Percentiles rank a stretch among this genome's conserved stretches.
Evolutionary conservation across 2,888 invertebrate species (phyloP).

Genomic region (Drosophila mimetica): DNA sequence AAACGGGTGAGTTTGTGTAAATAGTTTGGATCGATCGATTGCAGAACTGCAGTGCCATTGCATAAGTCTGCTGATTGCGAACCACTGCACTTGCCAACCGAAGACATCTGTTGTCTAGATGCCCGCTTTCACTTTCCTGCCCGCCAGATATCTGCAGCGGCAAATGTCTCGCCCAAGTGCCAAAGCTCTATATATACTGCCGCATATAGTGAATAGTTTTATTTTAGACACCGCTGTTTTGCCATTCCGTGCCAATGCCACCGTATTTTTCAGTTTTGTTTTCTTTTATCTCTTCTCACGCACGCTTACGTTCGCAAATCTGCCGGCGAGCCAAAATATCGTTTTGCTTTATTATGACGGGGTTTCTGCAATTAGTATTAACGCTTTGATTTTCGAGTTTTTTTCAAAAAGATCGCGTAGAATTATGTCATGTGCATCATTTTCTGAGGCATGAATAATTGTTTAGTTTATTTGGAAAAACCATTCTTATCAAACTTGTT

Average conservation of each 20-base stretch:
- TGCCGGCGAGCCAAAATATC: slow-evolving; percentile 33
- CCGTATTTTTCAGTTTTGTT: slow-evolving; percentile 21
- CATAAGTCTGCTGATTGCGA: slow-evolving; percentile 59
- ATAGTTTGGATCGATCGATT: slow-evolving; percentile 2
- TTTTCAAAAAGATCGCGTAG: neutral
- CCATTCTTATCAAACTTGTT: too few species aligned
- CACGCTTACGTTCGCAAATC: slow-evolving; percentile 34
- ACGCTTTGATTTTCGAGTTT: neutral
- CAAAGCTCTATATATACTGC: slow-evolving; percentile 18
- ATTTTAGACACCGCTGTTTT: slow-evolving; percentile 37
- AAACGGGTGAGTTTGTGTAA: slow-evolving; percentile 58
- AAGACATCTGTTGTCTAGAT: slow-evolving; percentile 40
- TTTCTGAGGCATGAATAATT: neutral
- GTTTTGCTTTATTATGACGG: slow-evolving; percentile 1
- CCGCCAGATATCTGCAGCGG: neutral
- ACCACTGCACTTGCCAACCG: slow-evolving; percentile 21
- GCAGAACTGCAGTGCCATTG: slow-evolving; percentile 52
- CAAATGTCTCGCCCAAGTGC: slow-evolving; percentile 20
- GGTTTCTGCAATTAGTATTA: neutral
- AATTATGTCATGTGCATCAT: neutral
- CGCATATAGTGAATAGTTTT: slow-evolving; percentile 34
- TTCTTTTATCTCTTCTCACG: slow-evolving; percentile 48
- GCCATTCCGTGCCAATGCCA: slow-evolving; percentile 37
- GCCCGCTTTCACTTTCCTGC: slow-evolving; percentile 63
- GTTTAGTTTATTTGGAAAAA: too few species aligned